These are phyloP conservation scores for Campoplex nolae DNA, from an alignment of 2,888 invertebrate species.

Conservation along the genomic window DNA sequence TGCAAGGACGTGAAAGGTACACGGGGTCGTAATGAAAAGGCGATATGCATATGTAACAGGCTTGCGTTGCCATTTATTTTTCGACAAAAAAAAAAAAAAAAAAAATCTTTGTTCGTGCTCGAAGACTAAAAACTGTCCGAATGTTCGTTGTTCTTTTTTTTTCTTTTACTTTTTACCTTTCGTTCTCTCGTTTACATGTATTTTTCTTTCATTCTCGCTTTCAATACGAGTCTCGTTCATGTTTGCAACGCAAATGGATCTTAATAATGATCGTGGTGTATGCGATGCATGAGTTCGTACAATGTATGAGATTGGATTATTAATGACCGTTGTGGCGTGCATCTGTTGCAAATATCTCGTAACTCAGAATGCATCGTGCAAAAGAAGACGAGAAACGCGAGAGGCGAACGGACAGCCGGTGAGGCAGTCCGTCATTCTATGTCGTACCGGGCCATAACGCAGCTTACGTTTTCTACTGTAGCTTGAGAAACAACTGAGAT, in stretches of 20 bases:
- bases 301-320: slow-evolving; percentile 63
- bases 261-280: slow-evolving; percentile 45
- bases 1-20: slow-evolving; percentile 45
- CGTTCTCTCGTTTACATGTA: background rate
- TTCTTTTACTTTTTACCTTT: background rate
- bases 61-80: slow-evolving; percentile 6
- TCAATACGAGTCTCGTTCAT: slow-evolving; percentile 18
- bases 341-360: slow-evolving; percentile 55
- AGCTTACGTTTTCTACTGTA: background rate
- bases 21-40: background rate
- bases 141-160: background rate
- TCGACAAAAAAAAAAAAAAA: slow-evolving; percentile 17
- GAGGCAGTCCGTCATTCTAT: slow-evolving; percentile 7
- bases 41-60: slow-evolving; percentile 22
- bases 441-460: background rate
- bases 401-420: slow-evolving; percentile 12
- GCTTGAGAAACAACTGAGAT: slow-evolving; percentile 7
- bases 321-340: slow-evolving; percentile 59
- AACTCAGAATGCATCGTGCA: slow-evolving; percentile 49
- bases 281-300: slow-evolving; percentile 43
- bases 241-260: slow-evolving; percentile 34
- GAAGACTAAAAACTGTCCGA: slow-evolving; percentile 11
- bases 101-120: slow-evolving; percentile 30
- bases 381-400: slow-evolving; percentile 13
- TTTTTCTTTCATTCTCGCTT: slow-evolving; percentile 41